Evolutionary conservation across 1,140 invertebrate genomes (phyloP), one percentile per base, ranked within the genome.

Genomic region (Drosophila quadrilineata): DNA sequence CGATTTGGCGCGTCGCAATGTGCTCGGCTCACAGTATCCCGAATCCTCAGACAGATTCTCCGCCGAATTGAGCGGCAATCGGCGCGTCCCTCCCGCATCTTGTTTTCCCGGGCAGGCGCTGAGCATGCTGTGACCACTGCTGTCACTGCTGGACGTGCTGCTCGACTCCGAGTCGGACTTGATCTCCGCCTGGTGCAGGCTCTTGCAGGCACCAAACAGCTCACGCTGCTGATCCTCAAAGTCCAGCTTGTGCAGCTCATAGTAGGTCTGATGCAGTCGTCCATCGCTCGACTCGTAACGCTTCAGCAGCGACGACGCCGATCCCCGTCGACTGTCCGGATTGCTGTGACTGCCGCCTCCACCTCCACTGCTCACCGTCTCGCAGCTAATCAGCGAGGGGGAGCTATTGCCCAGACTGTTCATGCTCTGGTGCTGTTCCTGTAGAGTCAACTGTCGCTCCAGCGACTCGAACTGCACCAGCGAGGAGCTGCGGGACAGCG

Each of bases 381-480:
- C 80, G 85, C 91, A 75, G 88, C 90, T 75, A 74, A 91, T 33
- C 65, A 90, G 50, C 76, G 91, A 90, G 3, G 89, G 89, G n/a
- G 89, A 90, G 9, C 89, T 88, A 19, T 88, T 84, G 33, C 75
- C 87, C 41, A 88, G 48, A 41, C 75, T 82, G 12, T 40, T 75
- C 69, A 75, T 71, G 67, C 75, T 77, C 10, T 71, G 71, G 43
- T 80, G 72, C 31, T 84, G 86, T 22, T 88, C 87, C 41, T 89
- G 75, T 38, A 89, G 54, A 8, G 73, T 69, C 16, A 90, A 35
- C 33, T 90, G 89, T 0, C 88, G 59, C 43, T 90, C 89, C 43
- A 96, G 89, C 0, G 93, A 95, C 88, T 96, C 95, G 86, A 96
- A 96, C 87, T 96, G 95, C 17, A 95, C 90, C 19, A 96, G 90